phyloP scores from a whole-genome alignment of 2,113 vertebrate species.

The Acanthisitta chloris region DNA sequence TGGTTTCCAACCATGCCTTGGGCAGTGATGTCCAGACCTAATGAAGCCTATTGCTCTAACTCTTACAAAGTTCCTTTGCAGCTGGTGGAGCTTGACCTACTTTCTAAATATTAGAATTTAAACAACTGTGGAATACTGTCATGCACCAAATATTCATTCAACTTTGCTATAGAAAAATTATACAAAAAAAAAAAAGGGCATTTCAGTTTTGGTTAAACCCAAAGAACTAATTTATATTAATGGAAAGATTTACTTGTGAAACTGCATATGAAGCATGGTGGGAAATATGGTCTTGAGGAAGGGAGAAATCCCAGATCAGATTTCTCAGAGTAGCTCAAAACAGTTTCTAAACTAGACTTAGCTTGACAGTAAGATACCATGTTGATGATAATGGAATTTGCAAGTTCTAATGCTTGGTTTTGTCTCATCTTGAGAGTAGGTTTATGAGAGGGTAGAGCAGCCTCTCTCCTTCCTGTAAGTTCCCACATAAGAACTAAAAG shows the following conservation, averaged over 20 bases:
- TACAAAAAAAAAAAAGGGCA: too few species aligned
- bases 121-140: not conserved
- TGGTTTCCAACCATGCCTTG: not conserved
- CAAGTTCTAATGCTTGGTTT: not conserved
- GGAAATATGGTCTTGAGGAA: not conserved
- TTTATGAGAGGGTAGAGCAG: not conserved
- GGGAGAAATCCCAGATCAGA: not conserved
- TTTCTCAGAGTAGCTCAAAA: not conserved
- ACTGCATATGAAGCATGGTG: not conserved
- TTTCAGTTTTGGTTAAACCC: not conserved
- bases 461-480: not conserved
- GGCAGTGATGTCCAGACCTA: not conserved
- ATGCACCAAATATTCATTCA: not conserved
- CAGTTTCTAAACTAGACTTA: not conserved
- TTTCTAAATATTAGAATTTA: not conserved
- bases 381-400: not conserved
- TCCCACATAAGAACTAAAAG: not conserved
- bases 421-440: not conserved
- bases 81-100: not conserved
- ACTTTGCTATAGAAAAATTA: not conserved
- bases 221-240: not conserved
- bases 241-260: not conserved
- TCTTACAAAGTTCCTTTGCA: not conserved
- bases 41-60: not conserved
- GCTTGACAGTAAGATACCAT: not conserved